phyloP scores from a whole-genome alignment of 2,113 vertebrate species.

The Numida meleagris region DNA sequence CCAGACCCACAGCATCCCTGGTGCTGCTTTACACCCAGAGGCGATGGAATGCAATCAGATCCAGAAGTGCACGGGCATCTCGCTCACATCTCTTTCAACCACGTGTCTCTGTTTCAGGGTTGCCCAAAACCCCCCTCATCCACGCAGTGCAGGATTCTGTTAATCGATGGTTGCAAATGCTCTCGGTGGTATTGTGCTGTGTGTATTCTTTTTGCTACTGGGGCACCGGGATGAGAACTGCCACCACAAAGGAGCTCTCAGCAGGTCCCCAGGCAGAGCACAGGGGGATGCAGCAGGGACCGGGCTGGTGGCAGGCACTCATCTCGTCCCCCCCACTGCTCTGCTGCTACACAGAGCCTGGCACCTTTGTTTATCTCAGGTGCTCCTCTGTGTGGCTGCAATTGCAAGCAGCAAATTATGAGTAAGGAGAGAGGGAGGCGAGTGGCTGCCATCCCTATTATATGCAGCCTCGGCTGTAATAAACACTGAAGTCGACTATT shows the following conservation, averaged over 20 bases:
- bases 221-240: neutral
- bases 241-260: accelerated
- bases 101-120: accelerated
- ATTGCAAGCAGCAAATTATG: accelerated
- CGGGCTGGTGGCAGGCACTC: neutral
- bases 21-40: accelerated
- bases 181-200: accelerated
- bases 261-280: neutral
- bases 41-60: accelerated
- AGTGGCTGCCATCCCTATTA: neutral
- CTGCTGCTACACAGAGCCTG: accelerated
- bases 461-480: constrained; percentile 44
- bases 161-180: neutral
- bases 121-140: neutral
- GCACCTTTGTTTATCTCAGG: neutral
- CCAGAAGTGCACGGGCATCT: accelerated
- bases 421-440: neutral
- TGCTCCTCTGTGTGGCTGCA: accelerated
- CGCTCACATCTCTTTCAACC: accelerated
- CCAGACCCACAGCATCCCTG: accelerated
- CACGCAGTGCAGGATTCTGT: accelerated
- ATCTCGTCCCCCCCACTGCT: neutral
- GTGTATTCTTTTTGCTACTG: accelerated
- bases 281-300: neutral
- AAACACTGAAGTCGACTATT: constrained; percentile 57